Evolutionary conservation across 2,888 invertebrate genomes (phyloP).

Genomic region (Tachina lurida): DNA sequence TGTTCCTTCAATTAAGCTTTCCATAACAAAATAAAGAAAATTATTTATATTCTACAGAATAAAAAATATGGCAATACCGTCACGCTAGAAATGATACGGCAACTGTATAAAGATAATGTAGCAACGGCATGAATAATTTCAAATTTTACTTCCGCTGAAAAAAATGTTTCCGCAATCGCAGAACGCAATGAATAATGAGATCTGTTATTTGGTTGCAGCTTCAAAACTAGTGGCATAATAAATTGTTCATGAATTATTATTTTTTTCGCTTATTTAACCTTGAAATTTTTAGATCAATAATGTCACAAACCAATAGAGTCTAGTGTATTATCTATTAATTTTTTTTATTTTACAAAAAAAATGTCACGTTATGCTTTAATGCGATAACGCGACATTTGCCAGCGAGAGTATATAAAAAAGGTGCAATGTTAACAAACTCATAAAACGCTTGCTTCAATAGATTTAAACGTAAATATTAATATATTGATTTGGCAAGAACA

Average conservation of each 20-base stretch:
- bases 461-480: conserved; percentile 18
- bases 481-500: conserved; percentile 50
- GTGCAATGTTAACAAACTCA: conserved; percentile 32
- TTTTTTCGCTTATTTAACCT: conserved; percentile 38
- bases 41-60: too few species aligned
- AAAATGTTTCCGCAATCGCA: too few species aligned
- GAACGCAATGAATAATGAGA: too few species aligned
- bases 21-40: too few species aligned
- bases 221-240: not conserved
- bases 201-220: not conserved
- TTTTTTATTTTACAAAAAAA: not conserved
- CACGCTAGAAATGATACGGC: too few species aligned
- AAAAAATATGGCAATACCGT: too few species aligned
- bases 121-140: too few species aligned
- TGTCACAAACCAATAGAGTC: conserved; percentile 14
- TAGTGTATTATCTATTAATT: too few species aligned
- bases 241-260: not conserved
- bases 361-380: conserved; percentile 52
- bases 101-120: too few species aligned
- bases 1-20: too few species aligned
- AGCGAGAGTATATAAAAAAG: not conserved
- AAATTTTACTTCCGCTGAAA: too few species aligned
- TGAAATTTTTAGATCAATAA: conserved; percentile 57
- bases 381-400: conserved; percentile 61
- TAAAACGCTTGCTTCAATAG: conserved; percentile 61